Conservation (phyloP, 2,113 vertebrate species). For the Sula dactylatra region DNA sequence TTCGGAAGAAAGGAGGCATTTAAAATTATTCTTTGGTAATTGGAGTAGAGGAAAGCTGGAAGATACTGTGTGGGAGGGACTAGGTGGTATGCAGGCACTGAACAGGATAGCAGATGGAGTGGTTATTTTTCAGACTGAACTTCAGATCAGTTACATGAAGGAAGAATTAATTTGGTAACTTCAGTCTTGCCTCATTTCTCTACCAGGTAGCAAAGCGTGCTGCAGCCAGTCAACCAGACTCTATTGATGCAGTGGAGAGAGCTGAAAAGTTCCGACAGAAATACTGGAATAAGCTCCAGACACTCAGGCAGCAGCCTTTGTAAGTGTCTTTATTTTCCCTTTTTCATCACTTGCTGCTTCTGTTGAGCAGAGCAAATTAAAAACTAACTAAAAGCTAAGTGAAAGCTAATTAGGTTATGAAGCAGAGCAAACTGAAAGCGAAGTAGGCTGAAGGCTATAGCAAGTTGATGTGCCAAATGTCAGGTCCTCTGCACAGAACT, state of each 20-base stretch:
- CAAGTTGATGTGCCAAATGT: neutral
- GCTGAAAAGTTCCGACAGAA: conserved; percentile 96
- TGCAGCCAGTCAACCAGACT: conserved; percentile 89
- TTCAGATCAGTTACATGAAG: neutral
- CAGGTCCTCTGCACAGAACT: neutral
- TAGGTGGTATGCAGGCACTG: neutral
- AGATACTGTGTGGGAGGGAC: neutral
- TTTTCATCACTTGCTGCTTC: neutral
- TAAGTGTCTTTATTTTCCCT: conserved; percentile 64
- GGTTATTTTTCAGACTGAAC: neutral
- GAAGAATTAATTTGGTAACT: neutral
- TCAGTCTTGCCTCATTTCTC: neutral
- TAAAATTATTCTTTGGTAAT: neutral
- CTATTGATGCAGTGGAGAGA: conserved; percentile 78
- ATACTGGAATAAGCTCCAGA: conserved; percentile 93
- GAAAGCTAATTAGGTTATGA: neutral
- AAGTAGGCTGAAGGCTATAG: neutral
- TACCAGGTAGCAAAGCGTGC: conserved; percentile 93
- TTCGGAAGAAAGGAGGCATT: neutral
- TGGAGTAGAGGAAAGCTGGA: neutral
- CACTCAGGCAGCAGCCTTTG: conserved; percentile 93
- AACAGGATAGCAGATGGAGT: neutral
- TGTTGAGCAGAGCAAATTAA: neutral
- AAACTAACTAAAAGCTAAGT: neutral
- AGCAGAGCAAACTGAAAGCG: neutral